Conservation (phyloP, 2,113 vertebrate genomes). For the Zosterops hypoxanthus region DNA sequence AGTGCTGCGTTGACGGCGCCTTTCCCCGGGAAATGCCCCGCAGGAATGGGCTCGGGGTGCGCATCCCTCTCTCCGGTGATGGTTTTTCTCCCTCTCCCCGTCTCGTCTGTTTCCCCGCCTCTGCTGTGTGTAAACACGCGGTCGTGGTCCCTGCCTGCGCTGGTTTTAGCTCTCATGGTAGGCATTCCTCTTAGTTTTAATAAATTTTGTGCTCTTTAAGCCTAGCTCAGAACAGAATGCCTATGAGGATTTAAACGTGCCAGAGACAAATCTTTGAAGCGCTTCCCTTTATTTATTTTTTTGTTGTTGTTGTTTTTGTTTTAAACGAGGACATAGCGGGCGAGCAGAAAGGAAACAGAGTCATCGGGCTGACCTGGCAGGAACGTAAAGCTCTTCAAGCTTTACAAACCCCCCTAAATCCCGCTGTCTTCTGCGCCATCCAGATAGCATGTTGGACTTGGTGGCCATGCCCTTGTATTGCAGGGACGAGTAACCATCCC, state of each 20-base stretch:
- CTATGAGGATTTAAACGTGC: neutral
- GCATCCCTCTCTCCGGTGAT: neutral
- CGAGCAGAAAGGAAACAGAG: neutral
- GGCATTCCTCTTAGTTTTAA: neutral
- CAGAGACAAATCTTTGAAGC: accelerated
- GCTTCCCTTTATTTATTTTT: neutral
- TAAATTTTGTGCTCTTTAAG: neutral
- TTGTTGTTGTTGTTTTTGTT: neutral
- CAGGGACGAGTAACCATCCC: neutral
- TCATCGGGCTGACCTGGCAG: neutral
- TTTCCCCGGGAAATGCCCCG: neutral
- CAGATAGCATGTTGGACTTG: neutral
- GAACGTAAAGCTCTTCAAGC: neutral
- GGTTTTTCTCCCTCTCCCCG: neutral
- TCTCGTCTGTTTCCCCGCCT: neutral
- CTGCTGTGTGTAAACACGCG: neutral
- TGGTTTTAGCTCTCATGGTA: neutral
- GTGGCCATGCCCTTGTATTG: neutral
- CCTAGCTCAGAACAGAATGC: neutral
- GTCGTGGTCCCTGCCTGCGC: neutral
- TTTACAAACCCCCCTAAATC: neutral
- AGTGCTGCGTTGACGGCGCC: accelerated
- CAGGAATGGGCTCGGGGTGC: accelerated
- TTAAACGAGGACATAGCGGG: neutral
- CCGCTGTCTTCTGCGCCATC: neutral